A percentile compares a stretch with the other conserved stretches of the same genome.
These are phyloP conservation scores for Amphibalanus amphitrite DNA, from an alignment of 1,140 invertebrate species.

Conservation along the genomic window DNA sequence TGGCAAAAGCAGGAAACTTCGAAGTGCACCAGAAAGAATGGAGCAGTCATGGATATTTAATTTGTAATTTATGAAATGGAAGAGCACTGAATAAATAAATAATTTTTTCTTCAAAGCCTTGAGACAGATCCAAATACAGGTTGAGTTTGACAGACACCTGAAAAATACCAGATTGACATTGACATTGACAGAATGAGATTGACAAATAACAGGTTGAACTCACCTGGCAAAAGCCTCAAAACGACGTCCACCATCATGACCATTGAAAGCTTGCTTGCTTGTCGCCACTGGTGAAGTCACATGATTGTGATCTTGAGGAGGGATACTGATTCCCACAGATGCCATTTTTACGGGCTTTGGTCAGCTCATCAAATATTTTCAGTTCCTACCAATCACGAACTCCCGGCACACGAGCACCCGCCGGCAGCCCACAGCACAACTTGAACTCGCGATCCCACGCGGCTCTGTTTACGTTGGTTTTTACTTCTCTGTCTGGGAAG, in stretches of 20 bases:
- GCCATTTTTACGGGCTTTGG: not conserved
- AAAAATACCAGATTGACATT: no score
- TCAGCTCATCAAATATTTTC: not conserved
- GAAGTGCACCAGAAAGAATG: no score
- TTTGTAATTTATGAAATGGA: no score
- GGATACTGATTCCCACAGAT: not conserved
- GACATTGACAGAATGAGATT: no score
- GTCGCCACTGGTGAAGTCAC: not conserved
- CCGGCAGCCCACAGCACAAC: not conserved
- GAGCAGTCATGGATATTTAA: no score
- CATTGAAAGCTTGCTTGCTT: not conserved
- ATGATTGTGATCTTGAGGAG: not conserved
- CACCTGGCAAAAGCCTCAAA: not conserved
- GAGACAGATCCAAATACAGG: no score
- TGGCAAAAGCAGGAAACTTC: no score
- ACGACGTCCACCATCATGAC: not conserved
- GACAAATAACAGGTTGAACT: no score
- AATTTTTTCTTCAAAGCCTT: no score
- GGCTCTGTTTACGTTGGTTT: not conserved
- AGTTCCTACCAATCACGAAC: not conserved
- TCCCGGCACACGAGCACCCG: not conserved
- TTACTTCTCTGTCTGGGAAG: not conserved
- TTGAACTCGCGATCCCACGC: not conserved
- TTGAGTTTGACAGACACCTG: no score
- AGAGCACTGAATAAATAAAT: no score